Evolutionary conservation across 2,888 invertebrate genomes (phyloP).

Genomic region (Pheosia gnoma): DNA sequence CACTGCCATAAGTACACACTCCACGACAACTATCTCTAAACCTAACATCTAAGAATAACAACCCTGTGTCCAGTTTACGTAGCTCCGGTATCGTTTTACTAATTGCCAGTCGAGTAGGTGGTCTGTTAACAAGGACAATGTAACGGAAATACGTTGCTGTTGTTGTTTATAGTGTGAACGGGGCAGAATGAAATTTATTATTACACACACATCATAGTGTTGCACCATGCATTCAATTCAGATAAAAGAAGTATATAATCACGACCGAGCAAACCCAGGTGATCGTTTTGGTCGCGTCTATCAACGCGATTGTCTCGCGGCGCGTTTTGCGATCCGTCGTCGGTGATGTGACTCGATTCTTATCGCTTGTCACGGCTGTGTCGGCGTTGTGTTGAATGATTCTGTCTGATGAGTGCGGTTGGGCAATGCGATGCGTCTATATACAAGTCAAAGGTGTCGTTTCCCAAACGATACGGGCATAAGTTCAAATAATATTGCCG

Average conservation of each 20-base stretch:
- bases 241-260: neutral
- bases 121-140: constrained; percentile 3
- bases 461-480: neutral
- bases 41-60: constrained; percentile 12
- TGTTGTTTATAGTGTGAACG: neutral
- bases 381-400: constrained; percentile 4
- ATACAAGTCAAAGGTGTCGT: neutral
- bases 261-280: neutral
- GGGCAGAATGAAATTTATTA: neutral
- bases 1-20: too few species aligned
- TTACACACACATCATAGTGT: neutral
- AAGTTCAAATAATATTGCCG: too few species aligned
- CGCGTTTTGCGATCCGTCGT: neutral
- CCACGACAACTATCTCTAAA: constrained; percentile 16
- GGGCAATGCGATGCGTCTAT: neutral
- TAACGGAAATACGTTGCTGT: constrained; percentile 1
- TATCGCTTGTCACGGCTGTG: neutral
- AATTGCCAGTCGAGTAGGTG: constrained; percentile 14
- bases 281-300: neutral
- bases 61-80: constrained; percentile 8
- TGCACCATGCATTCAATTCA: neutral
- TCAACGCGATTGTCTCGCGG: neutral
- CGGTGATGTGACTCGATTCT: neutral
- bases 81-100: constrained; percentile 20
- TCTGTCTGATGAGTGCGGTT: neutral